Evolutionary conservation across 2,797 vertebrate genomes (phyloP).

Genomic region (Mallotus villosus): DNA sequence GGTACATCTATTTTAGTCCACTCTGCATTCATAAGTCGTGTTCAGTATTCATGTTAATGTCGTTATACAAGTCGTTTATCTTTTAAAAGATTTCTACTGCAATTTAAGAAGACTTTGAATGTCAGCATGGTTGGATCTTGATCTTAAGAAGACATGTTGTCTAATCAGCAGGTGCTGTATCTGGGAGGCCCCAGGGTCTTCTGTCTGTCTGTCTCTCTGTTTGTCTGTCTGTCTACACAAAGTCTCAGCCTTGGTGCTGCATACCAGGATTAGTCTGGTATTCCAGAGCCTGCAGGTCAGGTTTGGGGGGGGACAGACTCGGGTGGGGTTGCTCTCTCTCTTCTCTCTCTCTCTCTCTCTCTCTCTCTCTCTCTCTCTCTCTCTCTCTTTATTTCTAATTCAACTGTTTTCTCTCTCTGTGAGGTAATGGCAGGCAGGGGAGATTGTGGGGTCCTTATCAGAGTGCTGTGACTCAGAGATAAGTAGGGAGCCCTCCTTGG

Average conservation of each 20-base stretch:
- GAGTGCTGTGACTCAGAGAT: too few species aligned
- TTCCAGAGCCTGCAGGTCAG: too few species aligned
- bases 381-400: background rate
- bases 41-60: background rate
- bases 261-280: too few species aligned
- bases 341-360: background rate
- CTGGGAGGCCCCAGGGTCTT: background rate
- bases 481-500: too few species aligned
- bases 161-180: slow-evolving; percentile 16
- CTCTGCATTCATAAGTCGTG: background rate
- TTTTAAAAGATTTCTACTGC: background rate
- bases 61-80: background rate
- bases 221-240: background rate
- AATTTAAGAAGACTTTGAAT: background rate
- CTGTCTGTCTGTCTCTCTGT: too few species aligned
- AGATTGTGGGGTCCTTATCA: too few species aligned
- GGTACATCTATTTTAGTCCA: background rate
- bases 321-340: background rate
- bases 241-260: background rate
- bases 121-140: background rate
- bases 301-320: too few species aligned
- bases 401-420: background rate
- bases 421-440: too few species aligned
- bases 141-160: background rate
- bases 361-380: background rate